Evolutionary conservation across 2,113 vertebrate genomes (phyloP).

Genomic region (Notiomystis cincta): DNA sequence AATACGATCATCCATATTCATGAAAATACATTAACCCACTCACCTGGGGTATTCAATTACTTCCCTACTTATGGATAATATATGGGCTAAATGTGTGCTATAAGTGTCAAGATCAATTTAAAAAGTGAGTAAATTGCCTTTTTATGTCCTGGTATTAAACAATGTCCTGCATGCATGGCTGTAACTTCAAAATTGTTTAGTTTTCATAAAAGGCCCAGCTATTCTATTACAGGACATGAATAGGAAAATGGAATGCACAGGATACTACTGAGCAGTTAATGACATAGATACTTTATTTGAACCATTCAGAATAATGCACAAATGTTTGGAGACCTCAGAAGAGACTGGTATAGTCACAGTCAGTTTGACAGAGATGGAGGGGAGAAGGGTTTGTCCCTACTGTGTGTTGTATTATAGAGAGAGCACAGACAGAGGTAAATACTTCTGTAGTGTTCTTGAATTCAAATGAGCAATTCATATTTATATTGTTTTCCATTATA

Average conservation of each 20-base stretch:
- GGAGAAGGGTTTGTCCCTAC: not conserved
- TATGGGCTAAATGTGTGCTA: not conserved
- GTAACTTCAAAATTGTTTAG: slow-evolving; percentile 9
- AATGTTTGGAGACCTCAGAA: not conserved
- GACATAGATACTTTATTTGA: not conserved
- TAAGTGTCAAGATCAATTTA: slow-evolving; percentile 36
- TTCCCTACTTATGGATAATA: slow-evolving; percentile 16
- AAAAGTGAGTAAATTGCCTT: slow-evolving; percentile 13
- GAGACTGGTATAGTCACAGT: not conserved
- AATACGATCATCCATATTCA: slow-evolving; percentile 44
- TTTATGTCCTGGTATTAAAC: slow-evolving; percentile 25
- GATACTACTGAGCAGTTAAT: not conserved
- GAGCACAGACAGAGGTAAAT: not conserved
- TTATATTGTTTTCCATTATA: not conserved
- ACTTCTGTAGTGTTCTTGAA: not conserved
- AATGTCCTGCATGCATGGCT: not conserved
- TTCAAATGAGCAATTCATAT: not conserved
- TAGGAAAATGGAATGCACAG: not conserved
- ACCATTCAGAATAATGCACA: not conserved
- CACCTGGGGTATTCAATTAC: slow-evolving; percentile 48
- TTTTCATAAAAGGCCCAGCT: slow-evolving; percentile 5
- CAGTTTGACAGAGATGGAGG: not conserved
- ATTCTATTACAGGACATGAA: not conserved
- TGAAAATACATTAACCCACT: slow-evolving; percentile 27
- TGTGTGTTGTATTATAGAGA: not conserved